Base-by-base conservation (phyloP, 1,140 invertebrate species). In the Palaemon carinicauda region DNA sequence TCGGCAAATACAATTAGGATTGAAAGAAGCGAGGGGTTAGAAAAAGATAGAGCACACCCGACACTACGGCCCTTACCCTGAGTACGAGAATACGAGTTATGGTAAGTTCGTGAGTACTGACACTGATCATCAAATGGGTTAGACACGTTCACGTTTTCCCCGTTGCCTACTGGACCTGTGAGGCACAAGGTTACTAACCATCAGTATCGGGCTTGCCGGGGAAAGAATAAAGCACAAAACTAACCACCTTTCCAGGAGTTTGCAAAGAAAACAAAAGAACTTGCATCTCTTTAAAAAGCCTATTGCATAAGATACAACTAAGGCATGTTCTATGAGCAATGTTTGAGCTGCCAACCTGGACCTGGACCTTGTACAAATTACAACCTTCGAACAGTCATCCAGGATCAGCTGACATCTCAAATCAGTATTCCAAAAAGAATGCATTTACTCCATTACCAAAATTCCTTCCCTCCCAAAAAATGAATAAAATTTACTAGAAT, bases 71-170 rank as follows among this genome's bases (percentile, higher is more conserved):
- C 79, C 82, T 86, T 86, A 82, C 82, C 88, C 82, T 56, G 84
- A 73, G 69, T 65, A 33, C 79, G 81, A 90, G 75, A 69, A 80
- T 73, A 80, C 29, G 84, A 80, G 84, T 73, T 86, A 86, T 51
- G 84, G 77, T 74, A 80, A 86, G 77, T 73, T 50, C 80, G 80
- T 54, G 80, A 73, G 84, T 86, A 86, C 52, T 74, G 82, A 83
- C 93, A 92, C 87, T 92, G 93, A 93, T 96, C 95, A 92, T 96
- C 95, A 93, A 96, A 96, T 88, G 95, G 95, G 93, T 96, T 96
- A 91, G 94, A 95, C 90, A 95, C 94, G 93, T 93, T 95, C 90
- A 96, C 94, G 92, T 95, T 95, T 93, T 95, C 94, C 92, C 93
- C 93, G 80, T 82, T 80, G 56, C 87, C 84, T 86, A 86, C 60